A percentile compares a stretch with the other conserved stretches of the same genome.
phyloP scores from a whole-genome alignment of 2,888 invertebrate species.

The Apodemia hepburni region DNA sequence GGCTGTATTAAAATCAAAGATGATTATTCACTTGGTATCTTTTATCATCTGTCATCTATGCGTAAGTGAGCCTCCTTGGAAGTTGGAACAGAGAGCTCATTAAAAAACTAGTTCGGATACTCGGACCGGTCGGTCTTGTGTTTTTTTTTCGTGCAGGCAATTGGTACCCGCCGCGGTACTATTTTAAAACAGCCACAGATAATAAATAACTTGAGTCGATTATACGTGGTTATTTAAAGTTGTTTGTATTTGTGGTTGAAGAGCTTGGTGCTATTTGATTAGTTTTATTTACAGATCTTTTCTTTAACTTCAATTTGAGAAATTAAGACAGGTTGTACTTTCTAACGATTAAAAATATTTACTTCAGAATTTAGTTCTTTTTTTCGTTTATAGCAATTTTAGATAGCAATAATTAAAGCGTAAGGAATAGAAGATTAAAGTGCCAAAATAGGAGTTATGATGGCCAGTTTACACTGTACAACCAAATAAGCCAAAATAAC shows the following conservation, averaged over 20 bases:
- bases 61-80: slow-evolving; percentile 43
- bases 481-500: too few species aligned
- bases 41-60: slow-evolving; percentile 65
- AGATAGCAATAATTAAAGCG: too few species aligned
- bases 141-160: slow-evolving; percentile 31
- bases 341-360: too few species aligned
- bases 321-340: too few species aligned
- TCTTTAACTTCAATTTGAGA: neutral
- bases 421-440: too few species aligned
- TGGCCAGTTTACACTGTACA: too few species aligned
- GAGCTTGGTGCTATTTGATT: neutral
- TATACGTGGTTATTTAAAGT: slow-evolving; percentile 6
- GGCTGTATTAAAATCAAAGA: slow-evolving; percentile 22
- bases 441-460: too few species aligned
- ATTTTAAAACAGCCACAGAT: slow-evolving; percentile 13
- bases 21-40: slow-evolving; percentile 33
- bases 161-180: slow-evolving; percentile 12
- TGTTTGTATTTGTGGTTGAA: slow-evolving; percentile 12
- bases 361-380: too few species aligned
- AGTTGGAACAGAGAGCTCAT: slow-evolving; percentile 44
- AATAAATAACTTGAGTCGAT: slow-evolving; percentile 11
- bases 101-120: slow-evolving; percentile 58
- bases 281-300: neutral
- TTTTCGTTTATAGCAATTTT: too few species aligned
- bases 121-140: slow-evolving; percentile 36